These are phyloP conservation scores for Orchesella cincta DNA, from an alignment of 1,140 invertebrate genomes.

Conservation along the genomic window DNA sequence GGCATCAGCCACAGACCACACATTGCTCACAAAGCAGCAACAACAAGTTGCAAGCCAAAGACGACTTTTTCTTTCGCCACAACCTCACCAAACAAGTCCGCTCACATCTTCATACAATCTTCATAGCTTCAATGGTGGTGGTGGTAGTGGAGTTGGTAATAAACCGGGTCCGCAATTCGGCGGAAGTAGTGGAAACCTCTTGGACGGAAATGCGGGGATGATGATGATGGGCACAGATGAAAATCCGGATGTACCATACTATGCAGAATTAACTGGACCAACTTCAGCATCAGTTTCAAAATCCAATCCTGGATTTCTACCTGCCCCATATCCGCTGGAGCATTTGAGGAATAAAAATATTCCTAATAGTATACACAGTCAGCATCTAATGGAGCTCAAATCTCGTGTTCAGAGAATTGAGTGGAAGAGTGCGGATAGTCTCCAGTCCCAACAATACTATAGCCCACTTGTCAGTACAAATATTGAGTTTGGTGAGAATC, in stretches of 20 bases:
- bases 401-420: slow-evolving; percentile 38
- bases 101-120: slow-evolving; percentile 28
- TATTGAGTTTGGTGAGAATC: slow-evolving; percentile 20
- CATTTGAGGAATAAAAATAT: not conserved
- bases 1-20: slow-evolving; percentile 17
- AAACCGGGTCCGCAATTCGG: too few species aligned
- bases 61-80: slow-evolving; percentile 47
- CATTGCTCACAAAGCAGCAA: slow-evolving; percentile 8
- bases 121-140: too few species aligned
- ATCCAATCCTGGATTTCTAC: slow-evolving; percentile 18
- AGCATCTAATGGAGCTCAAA: slow-evolving; percentile 16
- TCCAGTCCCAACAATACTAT: slow-evolving; percentile 34
- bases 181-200: slow-evolving; percentile 42
- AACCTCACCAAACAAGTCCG: slow-evolving; percentile 39
- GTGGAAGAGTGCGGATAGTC: slow-evolving; percentile 51
- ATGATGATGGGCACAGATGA: not conserved
- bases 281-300: not conserved
- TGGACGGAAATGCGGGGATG: not conserved
- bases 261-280: slow-evolving; percentile 25
- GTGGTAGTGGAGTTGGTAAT: too few species aligned
- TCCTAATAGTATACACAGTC: not conserved
- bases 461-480: slow-evolving; percentile 4
- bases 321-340: slow-evolving; percentile 5
- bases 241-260: slow-evolving; percentile 33
- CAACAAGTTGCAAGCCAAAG: slow-evolving; percentile 22